Percentiles rank a stretch among this genome's conserved stretches.
phyloP scores from a whole-genome alignment of 2,888 invertebrate species.

The Andrena bicolor region DNA sequence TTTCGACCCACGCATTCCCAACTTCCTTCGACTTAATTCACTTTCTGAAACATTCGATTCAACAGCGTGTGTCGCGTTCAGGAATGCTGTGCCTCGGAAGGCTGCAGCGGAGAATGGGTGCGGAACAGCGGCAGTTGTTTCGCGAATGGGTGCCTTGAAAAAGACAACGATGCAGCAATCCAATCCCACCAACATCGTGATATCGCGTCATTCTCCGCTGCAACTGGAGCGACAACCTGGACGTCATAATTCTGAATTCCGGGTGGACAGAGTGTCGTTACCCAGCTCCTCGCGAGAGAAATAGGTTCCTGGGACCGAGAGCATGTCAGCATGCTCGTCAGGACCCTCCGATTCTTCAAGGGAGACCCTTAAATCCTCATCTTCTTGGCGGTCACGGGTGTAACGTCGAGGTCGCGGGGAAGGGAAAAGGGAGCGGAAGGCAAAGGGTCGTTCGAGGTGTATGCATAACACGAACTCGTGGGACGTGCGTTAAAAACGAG shows the following conservation, averaged over 20 bases:
- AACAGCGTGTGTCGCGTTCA: neutral
- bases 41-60: conserved; percentile 7
- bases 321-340: conserved; percentile 35
- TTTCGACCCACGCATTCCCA: too few species aligned
- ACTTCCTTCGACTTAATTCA: neutral
- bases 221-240: neutral
- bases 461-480: conserved; percentile 50
- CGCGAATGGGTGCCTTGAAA: conserved; percentile 10
- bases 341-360: conserved; percentile 57
- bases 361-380: conserved; percentile 56
- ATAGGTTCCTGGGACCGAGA: neutral
- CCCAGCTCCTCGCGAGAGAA: conserved; percentile 11
- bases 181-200: conserved; percentile 17
- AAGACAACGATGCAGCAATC: conserved; percentile 38
- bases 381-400: conserved; percentile 55
- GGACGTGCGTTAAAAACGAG: conserved; percentile 48
- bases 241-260: conserved; percentile 55
- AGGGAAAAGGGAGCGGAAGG: neutral
- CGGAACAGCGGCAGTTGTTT: neutral
- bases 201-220: conserved; percentile 8
- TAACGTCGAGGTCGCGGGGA: conserved; percentile 14
- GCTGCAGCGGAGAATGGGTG: neutral
- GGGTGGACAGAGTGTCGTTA: conserved; percentile 26
- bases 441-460: conserved; percentile 26
- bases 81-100: neutral